Conservation (phyloP, 2,113 vertebrate species). For the Oophaga pumilio region DNA sequence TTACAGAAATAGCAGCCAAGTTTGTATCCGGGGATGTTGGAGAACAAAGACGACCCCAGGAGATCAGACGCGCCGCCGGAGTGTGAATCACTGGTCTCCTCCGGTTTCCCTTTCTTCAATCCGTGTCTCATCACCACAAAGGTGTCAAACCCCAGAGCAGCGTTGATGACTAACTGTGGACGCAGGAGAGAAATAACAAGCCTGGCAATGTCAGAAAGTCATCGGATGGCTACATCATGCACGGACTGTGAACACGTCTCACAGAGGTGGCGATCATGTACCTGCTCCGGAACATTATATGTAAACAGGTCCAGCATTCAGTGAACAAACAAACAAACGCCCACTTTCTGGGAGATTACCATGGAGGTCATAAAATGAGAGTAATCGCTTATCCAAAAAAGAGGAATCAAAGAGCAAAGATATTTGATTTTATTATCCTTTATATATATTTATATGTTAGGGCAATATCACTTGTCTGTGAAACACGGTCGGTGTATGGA, state of each 20-base stretch:
- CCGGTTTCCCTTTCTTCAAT: constrained; percentile 82
- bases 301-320: no score
- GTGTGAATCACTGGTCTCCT: constrained; percentile 64
- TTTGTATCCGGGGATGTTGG: constrained; percentile 95
- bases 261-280: background rate
- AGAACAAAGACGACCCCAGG: constrained; percentile 88
- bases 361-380: no score
- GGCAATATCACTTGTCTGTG: no score
- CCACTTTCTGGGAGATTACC: no score
- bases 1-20: constrained; percentile 99
- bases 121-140: constrained; percentile 98
- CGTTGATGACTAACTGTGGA: constrained; percentile 89
- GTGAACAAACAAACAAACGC: no score
- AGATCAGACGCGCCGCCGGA: constrained; percentile 65
- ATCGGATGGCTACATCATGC: background rate
- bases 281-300: no score
- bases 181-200: constrained; percentile 56
- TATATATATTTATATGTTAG: no score
- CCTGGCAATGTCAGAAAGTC: constrained; percentile 33
- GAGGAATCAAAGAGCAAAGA: no score
- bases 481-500: no score
- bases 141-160: constrained; percentile 95
- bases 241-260: background rate
- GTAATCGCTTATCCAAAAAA: no score
- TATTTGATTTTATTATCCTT: no score